Evolutionary conservation across 1,140 invertebrate genomes (phyloP).

Genomic region (Aricia agestis): DNA sequence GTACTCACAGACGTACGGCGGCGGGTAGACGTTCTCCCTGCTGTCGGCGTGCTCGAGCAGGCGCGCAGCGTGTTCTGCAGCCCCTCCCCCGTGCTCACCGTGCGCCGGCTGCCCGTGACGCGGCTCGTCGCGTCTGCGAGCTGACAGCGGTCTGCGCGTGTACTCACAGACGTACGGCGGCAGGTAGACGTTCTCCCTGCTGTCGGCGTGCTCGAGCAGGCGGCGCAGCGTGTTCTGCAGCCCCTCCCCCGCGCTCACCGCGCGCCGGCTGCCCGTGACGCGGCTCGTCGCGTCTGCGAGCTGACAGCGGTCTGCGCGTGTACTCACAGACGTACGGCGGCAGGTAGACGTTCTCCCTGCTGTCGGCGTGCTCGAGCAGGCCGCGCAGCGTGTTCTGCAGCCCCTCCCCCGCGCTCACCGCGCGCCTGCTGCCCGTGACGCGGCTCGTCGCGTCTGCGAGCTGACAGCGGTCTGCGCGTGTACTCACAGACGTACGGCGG

Average conservation of each 20-base stretch:
- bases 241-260: no score
- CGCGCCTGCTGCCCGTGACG: slow-evolving; percentile 68
- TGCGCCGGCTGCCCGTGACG: slow-evolving; percentile 68
- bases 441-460: slow-evolving; percentile 78
- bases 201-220: slow-evolving; percentile 83
- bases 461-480: no score
- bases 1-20: slow-evolving; percentile 50
- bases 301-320: no score
- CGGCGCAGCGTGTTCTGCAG: no score
- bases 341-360: no score
- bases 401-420: slow-evolving; percentile 78
- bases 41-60: slow-evolving; percentile 79
- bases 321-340: slow-evolving; percentile 50
- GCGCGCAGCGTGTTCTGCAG: slow-evolving; percentile 86
- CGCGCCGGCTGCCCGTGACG: no score
- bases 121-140: slow-evolving; percentile 78
- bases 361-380: slow-evolving; percentile 79
- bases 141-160: no score
- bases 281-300: no score
- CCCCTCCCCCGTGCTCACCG: slow-evolving; percentile 78
- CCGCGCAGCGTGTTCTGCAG: slow-evolving; percentile 87
- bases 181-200: slow-evolving; percentile 78
- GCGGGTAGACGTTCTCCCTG: no score
- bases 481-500: slow-evolving; percentile 52
- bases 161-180: slow-evolving; percentile 52